phyloP scores from a whole-genome alignment of 2,797 vertebrate genomes.

The Pelobates cultripes region DNA sequence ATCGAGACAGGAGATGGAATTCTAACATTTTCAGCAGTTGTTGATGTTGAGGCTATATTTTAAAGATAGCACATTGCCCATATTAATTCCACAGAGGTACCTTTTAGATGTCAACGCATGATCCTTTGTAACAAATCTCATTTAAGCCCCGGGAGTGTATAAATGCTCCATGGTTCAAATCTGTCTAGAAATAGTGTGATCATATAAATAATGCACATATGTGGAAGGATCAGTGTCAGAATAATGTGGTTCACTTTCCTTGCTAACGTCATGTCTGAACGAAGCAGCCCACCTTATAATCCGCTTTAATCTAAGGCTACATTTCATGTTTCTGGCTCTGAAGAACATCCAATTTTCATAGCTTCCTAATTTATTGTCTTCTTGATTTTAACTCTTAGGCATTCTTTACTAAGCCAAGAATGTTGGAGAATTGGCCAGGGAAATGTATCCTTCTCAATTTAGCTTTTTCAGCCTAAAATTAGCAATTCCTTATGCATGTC shows the following conservation, averaged over 20 bases:
- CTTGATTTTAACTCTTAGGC: too few species aligned
- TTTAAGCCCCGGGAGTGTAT: slow-evolving; percentile 9
- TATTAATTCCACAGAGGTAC: neutral
- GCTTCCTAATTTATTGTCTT: too few species aligned
- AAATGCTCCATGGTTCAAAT: neutral
- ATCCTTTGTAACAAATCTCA: slow-evolving; percentile 2
- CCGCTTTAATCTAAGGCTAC: neutral
- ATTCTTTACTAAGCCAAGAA: too few species aligned
- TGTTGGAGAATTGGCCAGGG: too few species aligned
- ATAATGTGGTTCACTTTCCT: neutral
- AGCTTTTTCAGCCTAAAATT: too few species aligned
- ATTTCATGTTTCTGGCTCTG: neutral
- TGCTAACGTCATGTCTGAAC: neutral
- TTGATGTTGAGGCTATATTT: neutral
- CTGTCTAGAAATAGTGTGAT: neutral
- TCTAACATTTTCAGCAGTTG: neutral
- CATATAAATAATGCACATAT: slow-evolving; percentile 4
- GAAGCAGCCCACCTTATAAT: neutral
- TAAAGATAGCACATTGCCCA: neutral
- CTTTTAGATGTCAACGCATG: neutral
- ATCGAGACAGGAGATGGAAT: neutral
- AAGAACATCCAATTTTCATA: neutral
- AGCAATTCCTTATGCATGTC: too few species aligned
- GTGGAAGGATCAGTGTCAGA: neutral
- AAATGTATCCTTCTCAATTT: too few species aligned